Conservation (phyloP, 2,888 invertebrate genomes). For the Sarcophaga carnaria region DNA sequence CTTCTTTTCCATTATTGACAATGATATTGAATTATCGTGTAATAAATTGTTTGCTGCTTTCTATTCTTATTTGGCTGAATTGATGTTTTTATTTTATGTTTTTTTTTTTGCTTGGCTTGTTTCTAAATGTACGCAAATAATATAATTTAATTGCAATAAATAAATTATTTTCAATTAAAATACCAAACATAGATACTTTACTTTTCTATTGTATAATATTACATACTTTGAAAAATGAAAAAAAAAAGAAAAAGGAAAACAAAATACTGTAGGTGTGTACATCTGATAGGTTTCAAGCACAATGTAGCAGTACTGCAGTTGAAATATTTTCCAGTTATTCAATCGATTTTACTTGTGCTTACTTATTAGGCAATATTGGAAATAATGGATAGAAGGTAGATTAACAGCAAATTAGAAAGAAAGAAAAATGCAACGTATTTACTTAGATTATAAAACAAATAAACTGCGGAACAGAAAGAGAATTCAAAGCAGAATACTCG, state of each 20-base stretch:
- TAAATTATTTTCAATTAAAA: conserved; percentile 50
- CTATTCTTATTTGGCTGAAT: too few relatives aligned
- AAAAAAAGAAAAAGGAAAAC: background rate
- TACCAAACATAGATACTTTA: conserved; percentile 36
- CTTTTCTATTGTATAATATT: conserved; percentile 24
- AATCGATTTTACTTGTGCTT: conserved; percentile 12
- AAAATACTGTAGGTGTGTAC: conserved; percentile 2
- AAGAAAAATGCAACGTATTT: too few relatives aligned
- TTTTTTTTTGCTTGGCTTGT: too few relatives aligned
- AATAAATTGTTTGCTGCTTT: too few relatives aligned
- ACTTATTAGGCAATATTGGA: conserved; percentile 43
- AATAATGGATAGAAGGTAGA: conserved; percentile 19
- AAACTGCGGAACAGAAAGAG: too few relatives aligned
- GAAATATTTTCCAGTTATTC: conserved; percentile 47
- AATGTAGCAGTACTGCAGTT: background rate
- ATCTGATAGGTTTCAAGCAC: conserved; percentile 2
- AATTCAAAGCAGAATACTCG: too few relatives aligned
- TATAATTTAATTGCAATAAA: conserved; percentile 22
- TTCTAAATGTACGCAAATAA: too few relatives aligned
- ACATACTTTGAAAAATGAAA: background rate
- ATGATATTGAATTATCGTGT: too few relatives aligned
- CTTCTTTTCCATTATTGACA: too few relatives aligned
- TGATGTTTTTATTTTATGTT: too few relatives aligned
- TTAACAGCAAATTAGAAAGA: background rate
- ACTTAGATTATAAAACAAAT: too few relatives aligned